phyloP scores from a whole-genome alignment of 2,797 vertebrate genomes.

The Vultur gryphus region DNA sequence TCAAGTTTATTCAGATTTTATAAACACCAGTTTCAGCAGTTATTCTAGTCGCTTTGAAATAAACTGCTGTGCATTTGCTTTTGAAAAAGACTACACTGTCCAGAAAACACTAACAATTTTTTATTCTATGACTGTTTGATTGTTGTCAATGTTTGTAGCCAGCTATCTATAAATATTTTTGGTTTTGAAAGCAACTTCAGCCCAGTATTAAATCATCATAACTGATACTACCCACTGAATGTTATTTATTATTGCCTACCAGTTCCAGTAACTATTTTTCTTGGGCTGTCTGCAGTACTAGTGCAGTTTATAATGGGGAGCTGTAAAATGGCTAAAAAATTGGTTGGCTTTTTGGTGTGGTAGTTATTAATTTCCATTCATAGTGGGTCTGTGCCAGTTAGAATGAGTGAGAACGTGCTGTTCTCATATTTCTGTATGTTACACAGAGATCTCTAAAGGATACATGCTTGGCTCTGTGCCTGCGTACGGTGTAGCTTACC shows the following conservation, averaged over 20 bases:
- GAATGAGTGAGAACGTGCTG: neutral
- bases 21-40: neutral
- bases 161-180: neutral
- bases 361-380: neutral
- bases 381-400: neutral
- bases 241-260: neutral
- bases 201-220: neutral
- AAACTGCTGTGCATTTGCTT: neutral
- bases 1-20: neutral
- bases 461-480: neutral
- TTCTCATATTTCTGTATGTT: conserved; percentile 11
- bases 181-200: neutral
- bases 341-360: neutral
- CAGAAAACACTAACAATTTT: neutral
- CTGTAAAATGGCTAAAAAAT: neutral
- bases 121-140: neutral
- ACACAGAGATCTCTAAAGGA: neutral
- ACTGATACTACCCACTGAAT: neutral
- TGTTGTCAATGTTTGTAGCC: neutral
- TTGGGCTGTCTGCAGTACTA: neutral
- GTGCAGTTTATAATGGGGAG: neutral
- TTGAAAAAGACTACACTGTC: neutral
- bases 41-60: neutral
- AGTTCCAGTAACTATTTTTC: neutral
- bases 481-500: neutral